Conservation (phyloP, 2,113 vertebrate genomes). For the Zosterops hypoxanthus region DNA sequence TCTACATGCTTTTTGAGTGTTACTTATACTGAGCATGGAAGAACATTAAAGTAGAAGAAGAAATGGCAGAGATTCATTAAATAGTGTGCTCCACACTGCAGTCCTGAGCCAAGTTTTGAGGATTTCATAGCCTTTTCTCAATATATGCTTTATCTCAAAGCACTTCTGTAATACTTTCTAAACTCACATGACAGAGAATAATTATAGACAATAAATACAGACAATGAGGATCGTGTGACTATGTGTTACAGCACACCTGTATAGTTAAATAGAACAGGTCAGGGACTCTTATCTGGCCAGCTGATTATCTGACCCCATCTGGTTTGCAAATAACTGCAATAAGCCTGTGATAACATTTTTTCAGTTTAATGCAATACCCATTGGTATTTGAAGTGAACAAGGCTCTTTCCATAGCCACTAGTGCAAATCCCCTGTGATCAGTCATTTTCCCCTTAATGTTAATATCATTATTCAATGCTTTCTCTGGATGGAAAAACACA, state of each 20-base stretch:
- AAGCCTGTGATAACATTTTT: not conserved
- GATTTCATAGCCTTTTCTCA: not conserved
- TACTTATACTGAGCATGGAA: not conserved
- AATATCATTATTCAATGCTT: not conserved
- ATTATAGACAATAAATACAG: not conserved
- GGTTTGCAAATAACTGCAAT: not conserved
- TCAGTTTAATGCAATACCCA: slow-evolving; percentile 19
- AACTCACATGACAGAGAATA: not conserved
- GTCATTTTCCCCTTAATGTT: not conserved
- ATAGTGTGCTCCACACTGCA: not conserved
- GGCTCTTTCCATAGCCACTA: slow-evolving; percentile 1
- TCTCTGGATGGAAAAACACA: not conserved
- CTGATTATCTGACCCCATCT: not conserved
- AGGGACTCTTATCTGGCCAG: not conserved
- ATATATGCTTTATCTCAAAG: not conserved
- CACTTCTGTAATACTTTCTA: not conserved
- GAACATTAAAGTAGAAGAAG: not conserved
- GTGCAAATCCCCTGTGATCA: not conserved
- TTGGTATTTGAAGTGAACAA: slow-evolving; percentile 8
- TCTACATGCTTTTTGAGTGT: not conserved
- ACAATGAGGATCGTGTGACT: not conserved
- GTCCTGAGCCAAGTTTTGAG: not conserved
- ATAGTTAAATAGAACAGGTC: not conserved
- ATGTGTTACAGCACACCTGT: not conserved
- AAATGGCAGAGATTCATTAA: not conserved